Evolutionary conservation across 1,140 invertebrate genomes (phyloP), one percentile per base, ranked within the genome.

Genomic region (Pogonomyrmex barbatus): DNA sequence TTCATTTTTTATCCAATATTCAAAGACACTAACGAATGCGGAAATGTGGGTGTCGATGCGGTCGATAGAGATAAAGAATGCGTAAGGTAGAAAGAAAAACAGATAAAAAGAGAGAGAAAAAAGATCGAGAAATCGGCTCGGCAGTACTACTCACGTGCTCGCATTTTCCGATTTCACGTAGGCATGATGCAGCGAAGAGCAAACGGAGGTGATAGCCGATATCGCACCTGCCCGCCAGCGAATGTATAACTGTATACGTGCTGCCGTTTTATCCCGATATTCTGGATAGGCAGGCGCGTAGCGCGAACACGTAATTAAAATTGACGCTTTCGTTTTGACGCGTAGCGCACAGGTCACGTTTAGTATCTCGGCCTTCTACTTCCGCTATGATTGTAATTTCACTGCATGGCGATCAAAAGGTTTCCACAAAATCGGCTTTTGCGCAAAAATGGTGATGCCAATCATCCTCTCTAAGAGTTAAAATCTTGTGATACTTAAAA

Each of bases 111-210:
- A 50, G 71, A 58, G 45, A 68, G 45, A 82, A 47, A 50, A 62
- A 70, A 12, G 30, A n/a, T 76, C 62, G 79, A 50, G 17, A 50
- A 42, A 83, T 83, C 68, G 54, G 36, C 42, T 36, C 17, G 83
- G 70, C 85, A 77, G 54, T 78, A 88, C 82, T 67, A 83, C 68
- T 82, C 83, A 82, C 70, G 63, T 83, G 82, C 91, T 91, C 90
- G 90, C 91, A 92, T 92, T 92, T 91, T 87, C 89, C 91, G 91
- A 91, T 92, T 91, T 83, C 68, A 91, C 81, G 60, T 76, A 24
- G 83, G 60, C 73, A 85, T 87, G 81, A 56, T 58, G 52, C 78
- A 68, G 68, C 58, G 71, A 77, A 67, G 63, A 70, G 50, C 71
- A 65, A 87, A 81, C 77, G 60, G 58, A 87, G 76, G 89, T 87